phyloP scores from a whole-genome alignment of 2,797 vertebrate species.

The Gymnothorax reevesii region DNA sequence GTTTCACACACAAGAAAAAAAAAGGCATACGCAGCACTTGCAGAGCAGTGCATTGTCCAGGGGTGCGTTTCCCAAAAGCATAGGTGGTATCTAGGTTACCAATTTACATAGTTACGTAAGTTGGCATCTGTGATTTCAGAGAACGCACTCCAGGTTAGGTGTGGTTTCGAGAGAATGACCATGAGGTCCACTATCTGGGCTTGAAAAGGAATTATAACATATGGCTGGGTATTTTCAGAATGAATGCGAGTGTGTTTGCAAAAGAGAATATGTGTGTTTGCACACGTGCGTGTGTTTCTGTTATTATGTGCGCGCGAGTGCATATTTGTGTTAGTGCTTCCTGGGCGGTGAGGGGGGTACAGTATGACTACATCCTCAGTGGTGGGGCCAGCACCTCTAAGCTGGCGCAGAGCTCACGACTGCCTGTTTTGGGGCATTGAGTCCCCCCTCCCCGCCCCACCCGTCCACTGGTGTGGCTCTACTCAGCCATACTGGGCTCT shows the following conservation, averaged over 20 bases:
- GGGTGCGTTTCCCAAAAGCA: too few relatives aligned
- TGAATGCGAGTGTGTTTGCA: background rate
- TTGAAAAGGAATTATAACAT: background rate
- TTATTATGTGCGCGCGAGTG: too few relatives aligned
- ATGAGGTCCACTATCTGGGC: background rate
- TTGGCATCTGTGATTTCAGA: too few relatives aligned
- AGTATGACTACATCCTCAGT: constrained; percentile 37
- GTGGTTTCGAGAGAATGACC: too few relatives aligned
- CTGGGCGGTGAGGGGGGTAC: background rate
- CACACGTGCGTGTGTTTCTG: background rate
- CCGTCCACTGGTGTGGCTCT: constrained; percentile 52
- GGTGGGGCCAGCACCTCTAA: constrained; percentile 50
- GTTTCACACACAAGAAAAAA: background rate
- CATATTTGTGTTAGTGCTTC: background rate
- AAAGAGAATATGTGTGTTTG: too few relatives aligned
- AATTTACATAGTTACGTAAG: too few relatives aligned
- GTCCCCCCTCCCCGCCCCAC: constrained; percentile 46
- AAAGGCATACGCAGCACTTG: too few relatives aligned
- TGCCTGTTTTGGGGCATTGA: constrained; percentile 70
- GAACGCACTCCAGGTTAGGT: too few relatives aligned
- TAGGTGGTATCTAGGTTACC: too few relatives aligned
- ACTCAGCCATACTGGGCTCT: constrained; percentile 60
- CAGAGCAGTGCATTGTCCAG: too few relatives aligned
- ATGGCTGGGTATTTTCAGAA: constrained; percentile 12
- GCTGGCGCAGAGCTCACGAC: constrained; percentile 60